phyloP scores from a whole-genome alignment of 2,797 vertebrate genomes.

The Gorsachius magnificus region DNA sequence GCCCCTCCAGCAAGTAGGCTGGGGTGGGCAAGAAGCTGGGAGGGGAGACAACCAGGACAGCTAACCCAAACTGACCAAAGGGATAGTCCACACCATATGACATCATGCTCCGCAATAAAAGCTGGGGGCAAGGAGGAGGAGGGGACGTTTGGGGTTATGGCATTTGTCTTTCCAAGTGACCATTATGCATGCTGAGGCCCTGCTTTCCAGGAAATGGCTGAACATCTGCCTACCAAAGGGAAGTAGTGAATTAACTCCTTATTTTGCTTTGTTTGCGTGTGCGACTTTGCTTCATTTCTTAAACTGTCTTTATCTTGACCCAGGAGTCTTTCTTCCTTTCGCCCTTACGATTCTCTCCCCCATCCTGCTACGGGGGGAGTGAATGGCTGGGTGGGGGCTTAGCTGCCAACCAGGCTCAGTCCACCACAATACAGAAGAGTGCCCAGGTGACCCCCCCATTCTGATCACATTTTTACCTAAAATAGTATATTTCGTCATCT shows the following conservation, averaged over 20 bases:
- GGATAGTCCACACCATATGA: neutral
- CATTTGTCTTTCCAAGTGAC: neutral
- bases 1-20: neutral
- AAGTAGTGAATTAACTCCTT: neutral
- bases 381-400: neutral
- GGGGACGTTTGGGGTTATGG: fast-evolving
- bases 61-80: neutral
- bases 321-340: neutral
- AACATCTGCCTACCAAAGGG: neutral
- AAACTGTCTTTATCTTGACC: neutral
- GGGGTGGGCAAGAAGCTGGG: neutral
- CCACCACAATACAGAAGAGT: neutral
- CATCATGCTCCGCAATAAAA: neutral
- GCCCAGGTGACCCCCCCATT: neutral
- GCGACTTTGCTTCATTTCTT: neutral
- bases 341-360: neutral
- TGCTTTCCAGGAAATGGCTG: neutral
- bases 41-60: neutral
- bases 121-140: neutral
- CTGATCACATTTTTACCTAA: constrained; percentile 83
- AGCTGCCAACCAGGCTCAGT: neutral
- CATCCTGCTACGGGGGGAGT: neutral
- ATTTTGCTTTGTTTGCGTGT: neutral
- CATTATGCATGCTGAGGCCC: neutral
- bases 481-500: constrained; percentile 97